A percentile compares a stretch with the other conserved stretches of the same genome.
These are phyloP conservation scores for Pelecanoides urinatrix DNA, from an alignment of 2,113 vertebrate genomes.

Conservation along the genomic window DNA sequence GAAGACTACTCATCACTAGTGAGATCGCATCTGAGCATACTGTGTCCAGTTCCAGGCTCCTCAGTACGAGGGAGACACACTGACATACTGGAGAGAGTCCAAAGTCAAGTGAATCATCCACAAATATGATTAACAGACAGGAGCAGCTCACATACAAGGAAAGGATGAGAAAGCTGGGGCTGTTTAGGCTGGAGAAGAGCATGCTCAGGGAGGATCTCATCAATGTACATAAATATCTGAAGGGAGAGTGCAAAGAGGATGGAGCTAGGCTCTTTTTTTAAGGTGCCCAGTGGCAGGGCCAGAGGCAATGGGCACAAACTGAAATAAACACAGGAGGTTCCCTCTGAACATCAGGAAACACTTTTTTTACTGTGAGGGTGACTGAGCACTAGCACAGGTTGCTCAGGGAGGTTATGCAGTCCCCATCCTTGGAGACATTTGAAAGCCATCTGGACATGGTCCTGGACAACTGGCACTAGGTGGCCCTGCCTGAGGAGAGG, in stretches of 20 bases:
- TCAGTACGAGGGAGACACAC: not conserved
- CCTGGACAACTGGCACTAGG: not conserved
- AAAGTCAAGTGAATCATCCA: not conserved
- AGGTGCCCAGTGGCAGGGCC: not conserved
- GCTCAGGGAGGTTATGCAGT: not conserved
- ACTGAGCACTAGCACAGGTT: not conserved
- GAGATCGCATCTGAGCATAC: not conserved
- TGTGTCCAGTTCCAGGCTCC: not conserved
- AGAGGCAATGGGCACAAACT: not conserved
- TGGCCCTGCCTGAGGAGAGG: not conserved
- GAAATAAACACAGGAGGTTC: not conserved
- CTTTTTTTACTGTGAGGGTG: not conserved
- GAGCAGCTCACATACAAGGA: not conserved
- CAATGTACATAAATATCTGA: not conserved
- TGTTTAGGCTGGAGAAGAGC: not conserved
- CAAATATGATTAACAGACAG: not conserved
- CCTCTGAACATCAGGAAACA: not conserved
- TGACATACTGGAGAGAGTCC: not conserved
- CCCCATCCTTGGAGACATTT: not conserved
- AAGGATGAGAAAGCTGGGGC: not conserved
- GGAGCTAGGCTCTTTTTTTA: not conserved
- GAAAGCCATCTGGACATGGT: not conserved
- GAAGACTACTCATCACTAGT: not conserved
- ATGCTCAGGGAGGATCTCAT: not conserved
- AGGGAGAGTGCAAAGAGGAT: not conserved